Percentiles rank a stretch among this genome's conserved stretches.
phyloP scores from a whole-genome alignment of 2,888 invertebrate genomes.

The Melinopterus prodromus region DNA sequence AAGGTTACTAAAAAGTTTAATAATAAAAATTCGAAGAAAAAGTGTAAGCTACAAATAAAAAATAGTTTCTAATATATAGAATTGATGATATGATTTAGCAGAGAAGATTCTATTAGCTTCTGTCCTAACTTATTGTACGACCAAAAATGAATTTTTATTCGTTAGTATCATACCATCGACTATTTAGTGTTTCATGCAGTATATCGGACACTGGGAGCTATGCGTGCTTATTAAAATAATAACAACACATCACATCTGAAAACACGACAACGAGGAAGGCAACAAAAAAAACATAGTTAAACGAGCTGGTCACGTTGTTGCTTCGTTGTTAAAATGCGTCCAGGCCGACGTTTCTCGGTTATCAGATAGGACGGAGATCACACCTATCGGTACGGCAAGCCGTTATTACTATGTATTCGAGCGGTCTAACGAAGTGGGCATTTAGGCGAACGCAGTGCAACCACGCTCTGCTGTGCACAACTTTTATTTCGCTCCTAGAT shows the following conservation, averaged over 20 bases:
- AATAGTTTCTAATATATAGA: no score
- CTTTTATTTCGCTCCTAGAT: slow-evolving; percentile 30
- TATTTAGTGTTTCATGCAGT: neutral
- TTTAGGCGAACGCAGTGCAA: slow-evolving; percentile 6
- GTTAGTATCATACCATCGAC: neutral
- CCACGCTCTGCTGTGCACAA: slow-evolving; percentile 8
- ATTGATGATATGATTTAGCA: no score
- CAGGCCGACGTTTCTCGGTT: slow-evolving; percentile 29
- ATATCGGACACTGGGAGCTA: neutral
- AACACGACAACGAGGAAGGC: slow-evolving; percentile 19
- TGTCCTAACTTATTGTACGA: no score
- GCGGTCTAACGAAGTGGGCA: neutral
- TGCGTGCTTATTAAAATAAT: slow-evolving; percentile 4
- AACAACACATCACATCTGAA: neutral
- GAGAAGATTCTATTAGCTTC: no score
- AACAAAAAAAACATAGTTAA: slow-evolving; percentile 10
- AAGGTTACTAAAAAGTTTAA: no score
- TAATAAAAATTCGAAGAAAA: no score
- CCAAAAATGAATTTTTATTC: neutral
- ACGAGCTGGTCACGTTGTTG: slow-evolving; percentile 21
- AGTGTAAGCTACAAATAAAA: no score
- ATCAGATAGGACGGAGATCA: slow-evolving; percentile 42
- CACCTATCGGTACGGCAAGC: slow-evolving; percentile 37
- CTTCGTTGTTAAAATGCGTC: slow-evolving; percentile 20
- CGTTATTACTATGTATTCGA: slow-evolving; percentile 13